A percentile compares a stretch with the other conserved stretches of the same genome.
phyloP scores from a whole-genome alignment of 2,888 invertebrate genomes.

The Trachelus iudaicus region DNA sequence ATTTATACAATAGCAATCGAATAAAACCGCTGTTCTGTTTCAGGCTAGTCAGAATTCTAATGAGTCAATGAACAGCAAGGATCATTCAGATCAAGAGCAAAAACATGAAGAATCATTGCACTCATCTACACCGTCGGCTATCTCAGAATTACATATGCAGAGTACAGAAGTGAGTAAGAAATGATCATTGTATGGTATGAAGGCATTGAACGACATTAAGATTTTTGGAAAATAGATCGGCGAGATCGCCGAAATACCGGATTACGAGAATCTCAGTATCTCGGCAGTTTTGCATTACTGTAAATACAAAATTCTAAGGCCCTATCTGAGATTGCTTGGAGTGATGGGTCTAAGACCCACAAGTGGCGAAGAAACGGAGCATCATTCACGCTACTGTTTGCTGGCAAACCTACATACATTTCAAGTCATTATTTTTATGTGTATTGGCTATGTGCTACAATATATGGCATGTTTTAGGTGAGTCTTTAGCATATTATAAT shows the following conservation, averaged over 20 bases:
- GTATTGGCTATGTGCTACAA: constrained; percentile 80
- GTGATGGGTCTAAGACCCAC: constrained; percentile 82
- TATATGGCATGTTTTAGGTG: constrained; percentile 84
- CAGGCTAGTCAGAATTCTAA: constrained; percentile 47
- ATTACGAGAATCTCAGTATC: constrained; percentile 77
- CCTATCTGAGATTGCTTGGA: constrained; percentile 79
- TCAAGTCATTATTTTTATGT: constrained; percentile 75
- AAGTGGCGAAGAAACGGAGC: constrained; percentile 72
- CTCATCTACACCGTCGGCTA: constrained; percentile 46
- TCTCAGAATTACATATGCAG: constrained; percentile 56
- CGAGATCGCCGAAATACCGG: constrained; percentile 77
- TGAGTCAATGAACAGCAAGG: constrained; percentile 49
- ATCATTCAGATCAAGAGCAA: constrained; percentile 34
- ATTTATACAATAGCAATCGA: background rate
- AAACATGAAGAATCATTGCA: constrained; percentile 43
- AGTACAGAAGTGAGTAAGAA: constrained; percentile 55
- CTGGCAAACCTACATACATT: constrained; percentile 77
- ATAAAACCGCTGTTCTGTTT: constrained; percentile 17
- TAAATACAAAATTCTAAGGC: constrained; percentile 83
- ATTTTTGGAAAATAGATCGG: constrained; percentile 69
- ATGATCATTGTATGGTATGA: constrained; percentile 6
- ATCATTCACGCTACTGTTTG: constrained; percentile 71
- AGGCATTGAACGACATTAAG: constrained; percentile 37
- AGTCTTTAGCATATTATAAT: constrained; percentile 22
- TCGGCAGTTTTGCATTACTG: constrained; percentile 84